Evolutionary conservation across 2,888 invertebrate genomes (phyloP).

Genomic region (Lasius fuliginosus): DNA sequence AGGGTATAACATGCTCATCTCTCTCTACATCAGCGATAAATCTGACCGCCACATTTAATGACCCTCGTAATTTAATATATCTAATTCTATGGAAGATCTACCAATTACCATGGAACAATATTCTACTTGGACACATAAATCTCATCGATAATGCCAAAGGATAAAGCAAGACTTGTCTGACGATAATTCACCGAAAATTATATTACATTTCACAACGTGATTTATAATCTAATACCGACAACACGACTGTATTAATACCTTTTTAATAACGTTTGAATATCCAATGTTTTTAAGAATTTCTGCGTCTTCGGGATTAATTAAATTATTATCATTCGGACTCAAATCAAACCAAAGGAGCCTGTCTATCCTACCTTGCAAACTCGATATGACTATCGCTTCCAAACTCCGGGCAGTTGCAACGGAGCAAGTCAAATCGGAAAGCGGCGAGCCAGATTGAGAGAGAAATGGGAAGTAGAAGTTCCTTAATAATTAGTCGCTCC

Average conservation of each 20-base stretch:
- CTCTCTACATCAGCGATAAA: conserved; percentile 33
- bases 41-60: conserved; percentile 45
- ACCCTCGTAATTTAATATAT: conserved; percentile 55
- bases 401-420: conserved; percentile 45
- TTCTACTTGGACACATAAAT: conserved; percentile 34
- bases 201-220: conserved; percentile 28
- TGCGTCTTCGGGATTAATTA: conserved; percentile 28
- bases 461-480: conserved; percentile 23
- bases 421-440: conserved; percentile 29
- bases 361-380: conserved; percentile 51
- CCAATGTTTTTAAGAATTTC: conserved; percentile 18
- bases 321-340: conserved; percentile 40
- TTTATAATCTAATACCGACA: conserved; percentile 11
- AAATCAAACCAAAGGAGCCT: conserved; percentile 36
- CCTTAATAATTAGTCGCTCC: conserved; percentile 70
- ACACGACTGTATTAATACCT: not conserved
- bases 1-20: conserved; percentile 45
- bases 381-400: conserved; percentile 46
- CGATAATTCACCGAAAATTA: conserved; percentile 28
- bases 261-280: not conserved
- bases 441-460: not conserved
- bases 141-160: conserved; percentile 48
- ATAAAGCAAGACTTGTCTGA: conserved; percentile 44
- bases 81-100: conserved; percentile 46
- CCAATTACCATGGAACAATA: conserved; percentile 48